Evolutionary conservation across 2,797 vertebrate species (phyloP).

Genomic region (Syndactyla subalaris): DNA sequence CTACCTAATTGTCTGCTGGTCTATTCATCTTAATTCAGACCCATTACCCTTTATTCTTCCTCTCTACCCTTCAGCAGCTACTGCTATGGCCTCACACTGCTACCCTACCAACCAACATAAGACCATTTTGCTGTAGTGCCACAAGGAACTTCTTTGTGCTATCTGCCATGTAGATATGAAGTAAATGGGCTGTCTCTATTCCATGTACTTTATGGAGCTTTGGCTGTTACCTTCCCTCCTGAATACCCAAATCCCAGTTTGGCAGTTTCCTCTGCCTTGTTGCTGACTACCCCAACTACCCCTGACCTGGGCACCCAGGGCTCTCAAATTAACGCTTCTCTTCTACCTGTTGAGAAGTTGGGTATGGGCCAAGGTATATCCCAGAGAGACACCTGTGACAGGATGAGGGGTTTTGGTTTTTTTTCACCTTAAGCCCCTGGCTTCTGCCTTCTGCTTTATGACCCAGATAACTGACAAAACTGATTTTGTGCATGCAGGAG

Average conservation of each 20-base stretch:
- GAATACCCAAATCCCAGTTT: neutral
- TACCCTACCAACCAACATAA: neutral
- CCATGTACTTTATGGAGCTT: neutral
- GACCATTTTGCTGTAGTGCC: neutral
- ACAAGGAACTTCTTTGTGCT: neutral
- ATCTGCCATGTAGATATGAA: neutral
- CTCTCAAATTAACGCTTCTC: neutral
- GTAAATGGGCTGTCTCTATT: neutral
- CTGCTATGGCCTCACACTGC: neutral
- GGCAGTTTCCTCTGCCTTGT: neutral
- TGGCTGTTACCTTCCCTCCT: neutral
- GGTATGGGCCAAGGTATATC: neutral
- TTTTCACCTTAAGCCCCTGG: neutral
- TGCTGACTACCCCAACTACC: neutral
- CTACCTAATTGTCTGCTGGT: conserved; percentile 31
- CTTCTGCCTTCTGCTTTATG: neutral
- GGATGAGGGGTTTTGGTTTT: neutral
- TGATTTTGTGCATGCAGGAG: neutral
- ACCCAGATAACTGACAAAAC: neutral
- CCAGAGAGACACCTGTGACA: neutral
- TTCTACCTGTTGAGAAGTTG: neutral
- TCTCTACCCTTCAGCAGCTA: neutral
- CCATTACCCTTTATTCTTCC: conserved; percentile 16
- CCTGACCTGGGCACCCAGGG: neutral
- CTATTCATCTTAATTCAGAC: conserved; percentile 50